Evolutionary conservation across 2,888 invertebrate species (phyloP).

Genomic region (Sialis lutaria): DNA sequence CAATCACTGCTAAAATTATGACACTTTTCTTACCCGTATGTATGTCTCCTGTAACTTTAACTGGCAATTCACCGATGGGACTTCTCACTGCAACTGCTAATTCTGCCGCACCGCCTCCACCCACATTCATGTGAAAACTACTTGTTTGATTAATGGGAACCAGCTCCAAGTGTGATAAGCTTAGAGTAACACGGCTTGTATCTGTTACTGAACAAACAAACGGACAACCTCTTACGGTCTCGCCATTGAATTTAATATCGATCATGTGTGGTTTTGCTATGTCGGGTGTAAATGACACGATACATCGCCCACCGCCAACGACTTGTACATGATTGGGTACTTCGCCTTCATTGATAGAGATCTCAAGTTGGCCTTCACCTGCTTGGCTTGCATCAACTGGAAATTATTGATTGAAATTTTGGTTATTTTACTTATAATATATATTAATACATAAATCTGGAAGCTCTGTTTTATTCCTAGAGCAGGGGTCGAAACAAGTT

Average conservation of each 20-base stretch:
- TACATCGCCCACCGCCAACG: slow-evolving; percentile 84
- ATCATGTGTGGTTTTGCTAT: slow-evolving; percentile 80
- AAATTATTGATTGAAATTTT: slow-evolving; percentile 20
- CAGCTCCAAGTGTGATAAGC: slow-evolving; percentile 59
- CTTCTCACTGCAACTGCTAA: slow-evolving; percentile 77
- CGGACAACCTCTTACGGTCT: slow-evolving; percentile 81
- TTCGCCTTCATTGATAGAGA: slow-evolving; percentile 97
- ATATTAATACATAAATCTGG: background rate
- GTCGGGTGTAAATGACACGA: slow-evolving; percentile 89
- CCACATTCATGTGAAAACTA: slow-evolving; percentile 63
- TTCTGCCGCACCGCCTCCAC: slow-evolving; percentile 61
- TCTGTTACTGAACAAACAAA: slow-evolving; percentile 75
- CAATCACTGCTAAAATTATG: no score
- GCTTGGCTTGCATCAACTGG: slow-evolving; percentile 95
- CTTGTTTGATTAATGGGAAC: slow-evolving; percentile 71
- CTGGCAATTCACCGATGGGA: slow-evolving; percentile 73
- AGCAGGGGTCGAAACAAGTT: no score
- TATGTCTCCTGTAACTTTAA: slow-evolving; percentile 75
- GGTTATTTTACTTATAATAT: background rate
- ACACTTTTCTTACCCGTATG: slow-evolving; percentile 22
- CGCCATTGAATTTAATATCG: slow-evolving; percentile 91
- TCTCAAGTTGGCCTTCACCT: slow-evolving; percentile 97
- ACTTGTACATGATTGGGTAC: slow-evolving; percentile 97
- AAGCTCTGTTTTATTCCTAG: no score
- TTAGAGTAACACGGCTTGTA: slow-evolving; percentile 56